Percentiles rank a stretch among this genome's conserved stretches.
Evolutionary conservation across 2,888 invertebrate genomes (phyloP).

Genomic region (Eupithecia subfuscata): DNA sequence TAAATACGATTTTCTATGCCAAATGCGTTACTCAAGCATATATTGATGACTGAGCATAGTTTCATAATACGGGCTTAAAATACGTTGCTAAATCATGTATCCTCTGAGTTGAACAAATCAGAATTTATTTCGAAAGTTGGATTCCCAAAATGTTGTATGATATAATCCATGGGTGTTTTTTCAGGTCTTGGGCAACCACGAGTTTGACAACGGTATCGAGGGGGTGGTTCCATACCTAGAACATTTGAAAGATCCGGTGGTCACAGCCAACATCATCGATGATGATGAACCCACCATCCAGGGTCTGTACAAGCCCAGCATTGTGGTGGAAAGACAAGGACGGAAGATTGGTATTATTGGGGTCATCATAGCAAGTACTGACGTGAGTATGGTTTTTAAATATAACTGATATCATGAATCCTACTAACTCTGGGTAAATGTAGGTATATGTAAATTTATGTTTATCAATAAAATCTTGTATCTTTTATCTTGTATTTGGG

Average conservation of each 20-base stretch:
- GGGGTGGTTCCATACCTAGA: slow-evolving; percentile 89
- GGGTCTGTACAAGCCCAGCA: slow-evolving; percentile 86
- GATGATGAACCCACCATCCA: slow-evolving; percentile 87
- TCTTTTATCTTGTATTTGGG: too few species aligned
- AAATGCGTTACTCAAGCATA: too few species aligned
- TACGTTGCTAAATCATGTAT: not conserved
- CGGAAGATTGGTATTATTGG: slow-evolving; percentile 92
- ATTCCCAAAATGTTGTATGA: not conserved
- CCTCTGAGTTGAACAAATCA: not conserved
- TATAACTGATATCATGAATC: not conserved
- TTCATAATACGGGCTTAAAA: too few species aligned
- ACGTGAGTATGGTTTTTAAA: slow-evolving; percentile 56
- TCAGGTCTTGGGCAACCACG: slow-evolving; percentile 93
- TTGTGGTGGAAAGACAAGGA: slow-evolving; percentile 85
- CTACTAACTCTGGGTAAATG: not conserved
- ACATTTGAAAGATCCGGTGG: slow-evolving; percentile 85
- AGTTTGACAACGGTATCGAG: slow-evolving; percentile 90
- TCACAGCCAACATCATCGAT: slow-evolving; percentile 90
- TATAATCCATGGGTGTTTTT: slow-evolving; percentile 9
- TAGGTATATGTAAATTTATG: too few species aligned
- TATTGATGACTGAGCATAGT: too few species aligned
- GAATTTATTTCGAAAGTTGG: not conserved
- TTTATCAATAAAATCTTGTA: too few species aligned
- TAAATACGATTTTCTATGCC: not conserved
- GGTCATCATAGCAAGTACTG: slow-evolving; percentile 79